These are phyloP conservation scores for Danio jaintianensis DNA, from an alignment of 2,797 vertebrate species.

Conservation along the genomic window DNA sequence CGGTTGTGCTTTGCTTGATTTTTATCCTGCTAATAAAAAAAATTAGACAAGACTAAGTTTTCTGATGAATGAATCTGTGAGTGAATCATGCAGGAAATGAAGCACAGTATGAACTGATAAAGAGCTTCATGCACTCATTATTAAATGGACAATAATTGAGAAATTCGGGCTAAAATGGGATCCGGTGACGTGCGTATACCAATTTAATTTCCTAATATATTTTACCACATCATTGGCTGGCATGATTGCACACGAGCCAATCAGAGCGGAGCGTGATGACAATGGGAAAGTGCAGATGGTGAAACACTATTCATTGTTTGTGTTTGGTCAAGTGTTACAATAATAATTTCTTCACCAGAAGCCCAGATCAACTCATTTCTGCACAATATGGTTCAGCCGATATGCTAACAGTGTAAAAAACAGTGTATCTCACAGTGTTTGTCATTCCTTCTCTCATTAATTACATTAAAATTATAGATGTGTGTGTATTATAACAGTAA, in stretches of 20 bases:
- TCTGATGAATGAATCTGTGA: background rate
- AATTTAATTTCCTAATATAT: background rate
- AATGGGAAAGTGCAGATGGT: slow-evolving; percentile 13
- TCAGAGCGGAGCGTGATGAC: background rate
- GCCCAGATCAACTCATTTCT: background rate
- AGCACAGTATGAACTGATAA: slow-evolving; percentile 21
- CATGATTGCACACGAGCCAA: background rate
- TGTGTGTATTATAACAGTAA: too few species aligned
- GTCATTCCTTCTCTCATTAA: background rate
- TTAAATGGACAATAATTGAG: background rate
- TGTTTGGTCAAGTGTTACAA: background rate
- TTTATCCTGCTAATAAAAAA: too few species aligned
- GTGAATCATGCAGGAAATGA: slow-evolving; percentile 5
- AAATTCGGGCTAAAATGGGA: background rate
- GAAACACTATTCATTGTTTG: background rate
- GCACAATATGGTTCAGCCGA: background rate
- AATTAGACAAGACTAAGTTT: background rate
- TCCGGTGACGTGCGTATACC: background rate
- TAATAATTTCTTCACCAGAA: background rate
- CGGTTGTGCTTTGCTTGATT: background rate
- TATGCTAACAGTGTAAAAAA: too few species aligned
- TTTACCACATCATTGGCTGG: background rate
- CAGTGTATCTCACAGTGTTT: background rate
- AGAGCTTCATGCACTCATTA: background rate
- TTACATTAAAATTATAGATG: too few species aligned